A percentile compares a stretch with the other conserved stretches of the same genome.
These are phyloP conservation scores for Babyrousa celebensis DNA, from an alignment of 2,797 vertebrate species.

Conservation along the genomic window DNA sequence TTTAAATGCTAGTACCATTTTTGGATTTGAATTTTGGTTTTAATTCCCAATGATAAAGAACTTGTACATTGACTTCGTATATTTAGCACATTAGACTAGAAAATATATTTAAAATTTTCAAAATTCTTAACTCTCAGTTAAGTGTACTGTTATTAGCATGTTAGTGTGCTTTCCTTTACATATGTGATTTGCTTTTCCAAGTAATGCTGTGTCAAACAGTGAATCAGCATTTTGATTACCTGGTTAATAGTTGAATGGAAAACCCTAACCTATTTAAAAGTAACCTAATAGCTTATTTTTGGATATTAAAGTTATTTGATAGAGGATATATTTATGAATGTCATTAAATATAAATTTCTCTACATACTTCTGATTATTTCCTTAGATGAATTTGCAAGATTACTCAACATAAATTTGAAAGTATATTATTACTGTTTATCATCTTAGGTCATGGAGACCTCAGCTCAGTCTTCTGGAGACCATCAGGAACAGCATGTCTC, in stretches of 20 bases:
- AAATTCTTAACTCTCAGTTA: neutral
- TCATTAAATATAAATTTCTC: constrained; percentile 14
- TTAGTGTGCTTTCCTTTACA: neutral
- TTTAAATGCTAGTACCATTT: neutral
- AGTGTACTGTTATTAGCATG: neutral
- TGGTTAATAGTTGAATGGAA: neutral
- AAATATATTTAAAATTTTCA: neutral
- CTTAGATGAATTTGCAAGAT: constrained; percentile 22
- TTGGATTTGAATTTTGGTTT: constrained; percentile 52
- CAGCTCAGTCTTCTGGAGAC: constrained; percentile 93
- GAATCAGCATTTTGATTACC: constrained; percentile 5
- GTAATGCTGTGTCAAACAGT: neutral
- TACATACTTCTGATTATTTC: neutral
- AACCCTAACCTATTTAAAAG: neutral
- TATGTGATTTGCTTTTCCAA: neutral
- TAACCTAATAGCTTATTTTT: neutral
- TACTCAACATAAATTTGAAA: neutral
- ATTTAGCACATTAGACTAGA: neutral
- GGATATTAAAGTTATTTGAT: constrained; percentile 2
- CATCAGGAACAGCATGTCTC: constrained; percentile 95
- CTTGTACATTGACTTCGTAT: neutral
- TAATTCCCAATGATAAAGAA: neutral
- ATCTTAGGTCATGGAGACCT: constrained; percentile 91
- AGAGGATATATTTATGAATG: neutral
- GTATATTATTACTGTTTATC: neutral